phyloP scores from a whole-genome alignment of 2,888 invertebrate species.

The Lasioglossum morio region DNA sequence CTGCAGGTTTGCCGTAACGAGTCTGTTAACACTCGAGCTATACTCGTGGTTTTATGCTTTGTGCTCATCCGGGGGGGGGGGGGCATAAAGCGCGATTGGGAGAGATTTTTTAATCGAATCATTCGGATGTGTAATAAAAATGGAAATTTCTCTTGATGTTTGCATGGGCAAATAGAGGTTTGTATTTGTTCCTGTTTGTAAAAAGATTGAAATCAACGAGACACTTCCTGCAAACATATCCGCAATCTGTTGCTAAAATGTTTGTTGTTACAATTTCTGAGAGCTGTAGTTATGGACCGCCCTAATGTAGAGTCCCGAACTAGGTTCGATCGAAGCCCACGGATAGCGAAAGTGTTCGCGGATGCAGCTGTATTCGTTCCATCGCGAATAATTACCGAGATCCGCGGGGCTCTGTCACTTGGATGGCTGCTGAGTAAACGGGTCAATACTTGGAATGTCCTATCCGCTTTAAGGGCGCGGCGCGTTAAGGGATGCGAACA shows the following conservation, averaged over 20 bases:
- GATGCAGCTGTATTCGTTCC: background rate
- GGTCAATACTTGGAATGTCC: conserved; percentile 82
- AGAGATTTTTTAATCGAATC: background rate
- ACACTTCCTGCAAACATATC: too few species aligned
- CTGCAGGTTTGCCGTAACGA: background rate
- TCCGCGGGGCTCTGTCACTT: conserved; percentile 6
- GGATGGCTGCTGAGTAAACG: conserved; percentile 74
- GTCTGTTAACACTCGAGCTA: background rate
- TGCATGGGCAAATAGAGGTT: background rate
- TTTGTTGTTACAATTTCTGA: too few species aligned
- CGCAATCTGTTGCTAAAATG: too few species aligned
- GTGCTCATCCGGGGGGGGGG: background rate
- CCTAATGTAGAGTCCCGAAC: background rate
- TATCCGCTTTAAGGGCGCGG: conserved; percentile 80
- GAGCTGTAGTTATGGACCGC: too few species aligned
- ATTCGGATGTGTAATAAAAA: background rate
- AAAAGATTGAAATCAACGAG: too few species aligned
- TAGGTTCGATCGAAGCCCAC: background rate
- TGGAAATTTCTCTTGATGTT: background rate
- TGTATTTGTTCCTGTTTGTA: background rate
- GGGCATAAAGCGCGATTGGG: background rate
- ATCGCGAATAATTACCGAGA: conserved; percentile 23
- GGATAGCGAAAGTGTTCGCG: conserved; percentile 4
- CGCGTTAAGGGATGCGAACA: conserved; percentile 74
- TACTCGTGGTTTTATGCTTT: background rate